Base-by-base conservation (phyloP, 1,140 invertebrate genomes). In the Camponotus floridanus region DNA sequence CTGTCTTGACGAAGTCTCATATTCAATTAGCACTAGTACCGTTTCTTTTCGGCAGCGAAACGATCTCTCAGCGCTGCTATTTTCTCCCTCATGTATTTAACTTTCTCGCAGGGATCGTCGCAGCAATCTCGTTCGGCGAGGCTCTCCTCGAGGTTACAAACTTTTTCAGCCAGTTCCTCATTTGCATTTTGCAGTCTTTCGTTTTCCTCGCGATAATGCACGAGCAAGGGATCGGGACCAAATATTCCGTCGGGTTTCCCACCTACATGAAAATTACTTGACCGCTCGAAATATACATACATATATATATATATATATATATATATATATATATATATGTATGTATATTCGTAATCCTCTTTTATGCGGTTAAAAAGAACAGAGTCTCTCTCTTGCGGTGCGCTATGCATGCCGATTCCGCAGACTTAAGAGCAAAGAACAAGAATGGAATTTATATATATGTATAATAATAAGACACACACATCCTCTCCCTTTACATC, bases 171-270 rank as follows among this genome's bases (percentile, higher is more conserved):
- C 11, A 94, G 84, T 45, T 87, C 84, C 36, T 91, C 90, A 42
- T 88, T 94, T 67, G 70, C 85, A 84, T 85, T 92, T 81, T 94
- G 81, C 57, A 94, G 85, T 62, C 90, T 91, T 64, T 89, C 89
- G 79, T 92, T 94, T 87, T 95, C 93, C 57, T 90, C 88, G 39
- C 91, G 92, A 62, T 92, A 92, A 79, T 94, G 91, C 42, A 90
- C 61, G 15, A 93, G 81, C 85, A 94, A 76, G 0, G 93, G 93
- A 88, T 94, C 94, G 5, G 92, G 76, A 83, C 89, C 91, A 64
- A 91, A 86, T 76, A 91, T 76, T 26, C 89, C 87, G 15, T 93
- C 86, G 62, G 86, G 79, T 64, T 93, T 90, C 31, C 90, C 87
- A 87, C 93, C 94, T 94, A 61, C 45, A 79, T 51, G 21, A 61